Evolutionary conservation across 2,888 invertebrate genomes (phyloP).

Genomic region (Sipha maydis): DNA sequence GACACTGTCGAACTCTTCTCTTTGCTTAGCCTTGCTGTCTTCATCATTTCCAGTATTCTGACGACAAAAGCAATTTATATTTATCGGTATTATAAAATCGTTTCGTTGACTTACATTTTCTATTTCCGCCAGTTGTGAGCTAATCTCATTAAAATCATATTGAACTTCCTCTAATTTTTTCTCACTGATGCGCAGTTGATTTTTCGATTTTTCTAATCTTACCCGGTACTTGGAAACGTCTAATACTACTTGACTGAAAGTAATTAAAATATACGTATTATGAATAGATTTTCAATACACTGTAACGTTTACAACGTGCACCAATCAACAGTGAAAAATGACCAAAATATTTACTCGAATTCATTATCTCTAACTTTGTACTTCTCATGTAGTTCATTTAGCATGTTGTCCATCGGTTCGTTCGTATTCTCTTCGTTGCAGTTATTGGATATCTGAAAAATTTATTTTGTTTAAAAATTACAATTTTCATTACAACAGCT

Average conservation of each 20-base stretch:
- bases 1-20: background rate
- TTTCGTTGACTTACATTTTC: background rate
- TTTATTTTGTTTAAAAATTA: too few relatives aligned
- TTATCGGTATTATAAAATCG: background rate
- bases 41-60: background rate
- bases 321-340: too few relatives aligned
- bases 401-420: background rate
- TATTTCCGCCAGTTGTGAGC: background rate
- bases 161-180: background rate
- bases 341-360: background rate
- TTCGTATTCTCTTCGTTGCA: too few relatives aligned
- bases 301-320: too few relatives aligned
- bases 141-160: background rate
- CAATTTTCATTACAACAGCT: too few relatives aligned
- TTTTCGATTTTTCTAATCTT: background rate
- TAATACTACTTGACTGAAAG: too few relatives aligned
- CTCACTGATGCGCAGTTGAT: background rate
- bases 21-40: background rate
- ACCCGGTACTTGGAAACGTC: too few relatives aligned
- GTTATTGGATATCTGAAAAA: background rate
- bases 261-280: too few relatives aligned
- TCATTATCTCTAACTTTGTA: background rate
- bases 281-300: too few relatives aligned
- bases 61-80: too few relatives aligned
- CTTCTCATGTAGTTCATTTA: too few relatives aligned